A percentile compares a stretch with the other conserved stretches of the same genome.
Conservation (phyloP, 2,888 invertebrate species). For the Aspidiotus rigidus region DNA sequence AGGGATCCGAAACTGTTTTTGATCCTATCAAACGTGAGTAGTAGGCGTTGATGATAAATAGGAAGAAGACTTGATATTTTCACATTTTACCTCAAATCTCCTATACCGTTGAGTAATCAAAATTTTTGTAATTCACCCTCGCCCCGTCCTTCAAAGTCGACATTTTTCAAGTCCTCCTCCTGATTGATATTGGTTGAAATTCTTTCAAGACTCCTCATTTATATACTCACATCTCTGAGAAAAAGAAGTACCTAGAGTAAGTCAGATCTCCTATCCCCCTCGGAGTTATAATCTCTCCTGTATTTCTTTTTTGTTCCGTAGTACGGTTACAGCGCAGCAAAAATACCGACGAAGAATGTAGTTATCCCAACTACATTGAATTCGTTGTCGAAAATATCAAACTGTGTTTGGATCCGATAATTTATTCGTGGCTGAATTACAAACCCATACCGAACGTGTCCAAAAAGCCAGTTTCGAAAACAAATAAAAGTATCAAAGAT, state of each 20-base stretch:
- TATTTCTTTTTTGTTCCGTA: neutral
- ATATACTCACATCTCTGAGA: neutral
- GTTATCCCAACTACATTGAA: slow-evolving; percentile 36
- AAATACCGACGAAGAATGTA: slow-evolving; percentile 15
- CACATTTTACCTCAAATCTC: too few species aligned
- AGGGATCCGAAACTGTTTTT: neutral
- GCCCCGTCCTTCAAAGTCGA: too few species aligned
- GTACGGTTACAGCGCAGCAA: slow-evolving; percentile 20
- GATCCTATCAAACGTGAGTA: slow-evolving; percentile 2
- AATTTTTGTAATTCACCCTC: too few species aligned
- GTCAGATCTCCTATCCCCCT: too few species aligned
- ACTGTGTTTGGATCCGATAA: slow-evolving; percentile 36
- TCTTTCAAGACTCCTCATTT: neutral
- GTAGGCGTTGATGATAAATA: neutral
- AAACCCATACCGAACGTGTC: slow-evolving; percentile 4
- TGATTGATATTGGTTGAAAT: neutral
- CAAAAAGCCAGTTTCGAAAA: neutral
- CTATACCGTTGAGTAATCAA: too few species aligned
- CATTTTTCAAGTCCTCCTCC: neutral
- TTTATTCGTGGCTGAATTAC: slow-evolving; percentile 38
- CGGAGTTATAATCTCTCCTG: too few species aligned
- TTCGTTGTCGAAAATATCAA: slow-evolving; percentile 37
- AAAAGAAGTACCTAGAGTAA: neutral
- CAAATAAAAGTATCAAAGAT: slow-evolving; percentile 10
- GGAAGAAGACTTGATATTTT: too few species aligned